Base-by-base conservation (phyloP, 2,888 invertebrate species). In the Drosophila nigritarsus region DNA sequence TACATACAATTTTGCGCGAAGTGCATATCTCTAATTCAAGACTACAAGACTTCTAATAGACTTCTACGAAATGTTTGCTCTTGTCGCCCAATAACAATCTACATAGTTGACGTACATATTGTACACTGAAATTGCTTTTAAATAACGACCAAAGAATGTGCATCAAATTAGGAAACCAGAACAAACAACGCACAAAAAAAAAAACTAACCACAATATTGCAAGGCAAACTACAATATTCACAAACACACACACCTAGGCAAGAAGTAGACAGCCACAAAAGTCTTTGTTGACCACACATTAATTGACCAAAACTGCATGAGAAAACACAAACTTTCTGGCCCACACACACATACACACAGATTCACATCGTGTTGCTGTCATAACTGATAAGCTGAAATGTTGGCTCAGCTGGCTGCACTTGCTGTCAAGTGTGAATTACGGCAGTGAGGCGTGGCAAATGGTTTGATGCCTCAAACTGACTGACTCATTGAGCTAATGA, bases 281-380 rank as follows among this genome's bases (percentile, higher is more conserved):
- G 71, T 65, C 75, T 74, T 73, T 72, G 73, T 66, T 64, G 65
- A 67, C 79, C 84, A 68, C 82, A 83, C 73, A 89, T 82, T 81
- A 86, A 89, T 79, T 89, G 76, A 76, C 75, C 67, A 54, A 42
- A 55, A 55, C 51, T 34, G 67, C 48, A 73, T 20, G 56, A 64
- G 32, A 24, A 30, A 30, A 45, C 29, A 45, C 18, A 24, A 29
- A 45, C 32, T 30, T 32, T 32, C 4, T 18, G 24, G 15, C 1
- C 11, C 11, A 32, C 9, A 20, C 24, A 29, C 40, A 42, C 27
- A 36, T 45, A 18, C 29, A 38, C 29, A 32, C 8, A 29, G 15
- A 7, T 20, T 15, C 18, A 36, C 11, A 49, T 54, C 45, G 29
- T 58, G 36, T 27, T 40, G 54, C 55, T 56, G 62, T 67, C 65